phyloP scores from a whole-genome alignment of 2,797 vertebrate species.

The Clarias platycephalus region DNA sequence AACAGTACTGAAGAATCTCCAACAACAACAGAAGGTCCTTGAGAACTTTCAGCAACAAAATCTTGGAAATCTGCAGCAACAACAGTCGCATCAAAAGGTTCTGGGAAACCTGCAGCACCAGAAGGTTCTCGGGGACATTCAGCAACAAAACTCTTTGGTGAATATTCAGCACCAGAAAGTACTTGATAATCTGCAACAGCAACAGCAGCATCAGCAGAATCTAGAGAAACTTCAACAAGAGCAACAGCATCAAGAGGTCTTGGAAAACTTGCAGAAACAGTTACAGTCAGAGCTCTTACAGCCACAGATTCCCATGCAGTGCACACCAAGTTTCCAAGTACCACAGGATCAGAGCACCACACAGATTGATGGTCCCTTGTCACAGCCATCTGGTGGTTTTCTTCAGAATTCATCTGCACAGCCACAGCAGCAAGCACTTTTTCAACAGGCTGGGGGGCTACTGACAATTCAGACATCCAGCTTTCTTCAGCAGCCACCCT shows the following conservation, averaged over 20 bases:
- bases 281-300: conserved; percentile 89
- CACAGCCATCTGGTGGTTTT: conserved; percentile 75
- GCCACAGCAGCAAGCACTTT: conserved; percentile 80
- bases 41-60: conserved; percentile 66
- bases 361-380: conserved; percentile 74
- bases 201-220: conserved; percentile 57
- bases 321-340: conserved; percentile 78
- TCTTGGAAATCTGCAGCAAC: conserved; percentile 66
- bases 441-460: conserved; percentile 88
- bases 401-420: conserved; percentile 64
- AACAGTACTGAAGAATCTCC: conserved; percentile 66
- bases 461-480: conserved; percentile 89
- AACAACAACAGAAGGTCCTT: conserved; percentile 56
- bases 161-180: conserved; percentile 59
- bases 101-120: conserved; percentile 76
- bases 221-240: conserved; percentile 55
- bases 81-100: conserved; percentile 72
- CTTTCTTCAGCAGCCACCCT: conserved; percentile 85
- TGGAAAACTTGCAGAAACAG: conserved; percentile 77
- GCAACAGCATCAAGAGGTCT: conserved; percentile 74
- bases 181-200: conserved; percentile 55
- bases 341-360: conserved; percentile 70
- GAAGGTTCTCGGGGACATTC: conserved; percentile 72
- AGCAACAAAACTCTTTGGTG: conserved; percentile 61
- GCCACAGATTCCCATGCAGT: conserved; percentile 84